Base-by-base conservation (phyloP, 2,888 invertebrate genomes). In the Agrypnus murinus region DNA sequence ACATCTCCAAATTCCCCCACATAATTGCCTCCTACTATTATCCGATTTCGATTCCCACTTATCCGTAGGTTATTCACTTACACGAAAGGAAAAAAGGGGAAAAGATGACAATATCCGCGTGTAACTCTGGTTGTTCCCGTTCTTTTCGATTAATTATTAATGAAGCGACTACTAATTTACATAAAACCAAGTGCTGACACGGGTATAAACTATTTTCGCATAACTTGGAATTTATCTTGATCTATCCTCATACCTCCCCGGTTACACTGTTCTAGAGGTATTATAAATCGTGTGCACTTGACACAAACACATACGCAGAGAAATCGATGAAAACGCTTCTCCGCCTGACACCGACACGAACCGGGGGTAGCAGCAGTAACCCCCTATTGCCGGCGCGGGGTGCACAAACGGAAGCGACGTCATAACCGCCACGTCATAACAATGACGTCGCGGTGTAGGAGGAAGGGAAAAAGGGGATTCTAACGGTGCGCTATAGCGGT, bases 401-500 rank as follows among this genome's bases (percentile, higher is more conserved):
- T 25, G 25, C n/a, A 40, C 25, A 46, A 62, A 62, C 63, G 71
- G 67, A 71, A 64, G 64, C 77, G 77, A 78, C 78, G 80, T 77
- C 77, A 75, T 71, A 69, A 74, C 75, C 43, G 65, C 53, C 58
- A 74, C 79, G 79, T 77, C 74, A 79, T 74, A 59, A 73, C 73
- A 19, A 59, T 77, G 75, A 79, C 75, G 78, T 76, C 77, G 70
- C 62, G 46, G 36, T 32, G 60, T n/a, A 12, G 64, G 75, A 50
- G 66, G 76, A 74, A 74, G 76, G 66, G 74, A 55, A 74, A 74
- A 71, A 77, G 77, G 73, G 71, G 58, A 58, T 58, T 69, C 68
- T 75, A 77, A 80, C 80, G 78, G 77, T 78, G 40, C 78, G 75
- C 78, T 76, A 65, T 80, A 81, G 77, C 80, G 79, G 80, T 82